A percentile compares a stretch with the other conserved stretches of the same genome.
phyloP scores from a whole-genome alignment of 2,113 vertebrate species.

The Arvicanthis niloticus region DNA sequence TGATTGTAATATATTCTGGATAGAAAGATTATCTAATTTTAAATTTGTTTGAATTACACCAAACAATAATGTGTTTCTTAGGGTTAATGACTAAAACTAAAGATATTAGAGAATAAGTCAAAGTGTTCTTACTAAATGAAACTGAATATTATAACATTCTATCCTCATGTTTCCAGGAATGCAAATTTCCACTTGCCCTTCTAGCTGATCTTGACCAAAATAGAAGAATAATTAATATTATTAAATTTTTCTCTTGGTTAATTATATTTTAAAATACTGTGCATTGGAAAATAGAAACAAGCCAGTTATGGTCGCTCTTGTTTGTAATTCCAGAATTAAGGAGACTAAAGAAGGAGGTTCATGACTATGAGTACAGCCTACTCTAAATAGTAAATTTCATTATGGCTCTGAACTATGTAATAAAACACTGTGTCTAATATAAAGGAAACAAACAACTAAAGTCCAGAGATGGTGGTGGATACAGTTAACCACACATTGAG shows the following conservation, averaged over 20 bases:
- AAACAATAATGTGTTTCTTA: not conserved
- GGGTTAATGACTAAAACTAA: not conserved
- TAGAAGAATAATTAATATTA: not conserved
- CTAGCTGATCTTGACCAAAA: not conserved
- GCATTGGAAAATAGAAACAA: not conserved
- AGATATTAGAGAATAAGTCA: not conserved
- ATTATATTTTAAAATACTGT: not conserved
- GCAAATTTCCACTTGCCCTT: not conserved
- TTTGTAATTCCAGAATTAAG: not conserved
- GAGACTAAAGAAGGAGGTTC: rapidly evolving
- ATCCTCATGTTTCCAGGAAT: not conserved
- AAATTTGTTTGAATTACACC: not conserved
- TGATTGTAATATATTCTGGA: not conserved
- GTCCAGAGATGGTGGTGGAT: not conserved
- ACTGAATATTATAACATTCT: not conserved
- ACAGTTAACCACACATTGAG: too few relatives aligned
- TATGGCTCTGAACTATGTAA: not conserved
- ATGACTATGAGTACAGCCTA: not conserved
- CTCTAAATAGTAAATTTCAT: not conserved
- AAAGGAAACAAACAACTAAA: not conserved
- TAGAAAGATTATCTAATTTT: not conserved
- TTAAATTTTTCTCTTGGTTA: not conserved
- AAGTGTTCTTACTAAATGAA: not conserved
- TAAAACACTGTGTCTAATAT: not conserved
- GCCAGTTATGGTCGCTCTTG: not conserved